Evolutionary conservation across 2,888 invertebrate species (phyloP).

Genomic region (Tetanocera ferruginea): DNA sequence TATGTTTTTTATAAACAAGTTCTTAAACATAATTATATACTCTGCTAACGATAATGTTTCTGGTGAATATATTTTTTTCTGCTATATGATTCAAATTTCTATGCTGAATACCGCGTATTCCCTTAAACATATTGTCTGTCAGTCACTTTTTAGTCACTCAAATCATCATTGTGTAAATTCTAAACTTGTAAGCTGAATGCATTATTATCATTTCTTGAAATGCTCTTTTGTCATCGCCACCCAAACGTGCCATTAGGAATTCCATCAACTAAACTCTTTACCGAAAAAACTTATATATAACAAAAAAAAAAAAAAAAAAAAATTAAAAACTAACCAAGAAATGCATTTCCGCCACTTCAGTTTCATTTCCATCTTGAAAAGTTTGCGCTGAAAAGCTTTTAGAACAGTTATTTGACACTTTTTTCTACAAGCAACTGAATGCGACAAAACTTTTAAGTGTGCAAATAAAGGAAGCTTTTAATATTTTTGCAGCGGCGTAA

Average conservation of each 20-base stretch:
- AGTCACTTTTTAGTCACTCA: too few relatives aligned
- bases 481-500: slow-evolving; percentile 25
- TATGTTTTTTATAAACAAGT: too few relatives aligned
- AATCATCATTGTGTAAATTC: too few relatives aligned
- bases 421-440: slow-evolving; percentile 10
- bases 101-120: too few relatives aligned
- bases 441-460: slow-evolving; percentile 24
- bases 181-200: too few relatives aligned
- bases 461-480: slow-evolving; percentile 16
- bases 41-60: too few relatives aligned
- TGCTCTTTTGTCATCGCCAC: not conserved
- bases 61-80: too few relatives aligned
- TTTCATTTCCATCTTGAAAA: slow-evolving; percentile 27
- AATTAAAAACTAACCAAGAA: not conserved
- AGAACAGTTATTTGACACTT: slow-evolving; percentile 32
- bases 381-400: slow-evolving; percentile 34
- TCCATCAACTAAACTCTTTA: not conserved
- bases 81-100: too few relatives aligned
- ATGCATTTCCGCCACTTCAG: slow-evolving; percentile 27
- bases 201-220: not conserved
- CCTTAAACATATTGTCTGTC: too few relatives aligned
- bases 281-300: too few relatives aligned
- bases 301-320: not conserved
- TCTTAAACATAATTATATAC: too few relatives aligned
- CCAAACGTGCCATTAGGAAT: not conserved